Percentiles rank a stretch among this genome's conserved stretches.
These are phyloP conservation scores for Chiridota heheva DNA, from an alignment of 35 echinoderm and acorn worm species.

Conservation along the genomic window DNA sequence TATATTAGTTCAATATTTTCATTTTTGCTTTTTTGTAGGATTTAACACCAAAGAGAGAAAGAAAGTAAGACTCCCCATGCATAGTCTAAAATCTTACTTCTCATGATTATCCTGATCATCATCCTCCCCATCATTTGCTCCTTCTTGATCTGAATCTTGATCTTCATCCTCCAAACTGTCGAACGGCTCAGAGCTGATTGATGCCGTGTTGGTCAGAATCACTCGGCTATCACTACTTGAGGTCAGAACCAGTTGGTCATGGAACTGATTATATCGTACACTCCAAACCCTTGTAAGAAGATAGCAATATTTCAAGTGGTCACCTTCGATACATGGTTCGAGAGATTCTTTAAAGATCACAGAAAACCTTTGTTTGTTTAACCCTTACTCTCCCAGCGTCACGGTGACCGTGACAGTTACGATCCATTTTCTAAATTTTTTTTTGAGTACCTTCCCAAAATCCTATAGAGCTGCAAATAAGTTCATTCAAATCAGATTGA, in stretches of 20 bases:
- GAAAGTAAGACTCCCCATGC: not conserved
- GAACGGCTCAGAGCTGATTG: slow-evolving; percentile 89
- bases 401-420: too few relatives aligned
- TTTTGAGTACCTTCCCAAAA: too few relatives aligned
- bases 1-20: too few relatives aligned
- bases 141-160: slow-evolving; percentile 57
- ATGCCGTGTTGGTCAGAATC: slow-evolving; percentile 77
- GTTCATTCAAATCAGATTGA: too few relatives aligned
- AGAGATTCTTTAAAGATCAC: too few relatives aligned
- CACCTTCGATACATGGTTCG: too few relatives aligned
- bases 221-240: slow-evolving; percentile 98
- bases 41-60: not conserved
- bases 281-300: slow-evolving; percentile 67
- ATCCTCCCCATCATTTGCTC: slow-evolving; percentile 48
- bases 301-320: too few relatives aligned
- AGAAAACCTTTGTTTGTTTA: too few relatives aligned
- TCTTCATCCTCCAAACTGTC: slow-evolving; percentile 69
- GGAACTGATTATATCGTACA: slow-evolving; percentile 97
- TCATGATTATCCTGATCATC: slow-evolving; percentile 21
- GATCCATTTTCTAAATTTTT: too few relatives aligned
- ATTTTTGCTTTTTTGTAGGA: too few relatives aligned
- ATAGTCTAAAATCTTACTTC: slow-evolving; percentile 9
- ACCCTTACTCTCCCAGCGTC: too few relatives aligned
- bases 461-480: too few relatives aligned
- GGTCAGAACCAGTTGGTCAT: slow-evolving; percentile 88